Evolutionary conservation across 2,888 invertebrate species (phyloP).

Genomic region (Geophilus truncorum): DNA sequence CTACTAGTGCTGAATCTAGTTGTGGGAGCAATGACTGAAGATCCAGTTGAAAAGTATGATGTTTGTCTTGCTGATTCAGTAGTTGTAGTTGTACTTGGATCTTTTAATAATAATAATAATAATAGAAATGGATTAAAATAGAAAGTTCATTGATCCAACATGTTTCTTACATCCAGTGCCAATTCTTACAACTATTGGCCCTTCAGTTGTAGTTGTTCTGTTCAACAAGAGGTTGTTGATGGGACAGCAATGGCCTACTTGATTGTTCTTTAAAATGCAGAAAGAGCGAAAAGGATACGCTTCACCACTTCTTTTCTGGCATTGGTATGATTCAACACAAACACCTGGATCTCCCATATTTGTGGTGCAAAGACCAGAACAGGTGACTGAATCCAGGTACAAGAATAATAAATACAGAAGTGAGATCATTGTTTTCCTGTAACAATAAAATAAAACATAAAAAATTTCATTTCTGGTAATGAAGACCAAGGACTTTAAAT

Average conservation of each 20-base stretch:
- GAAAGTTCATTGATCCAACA: background rate
- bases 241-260: background rate
- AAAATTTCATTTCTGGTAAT: too few species aligned
- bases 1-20: background rate
- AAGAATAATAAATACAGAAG: background rate
- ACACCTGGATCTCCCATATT: background rate
- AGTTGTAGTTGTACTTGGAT: background rate
- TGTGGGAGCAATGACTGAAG: background rate
- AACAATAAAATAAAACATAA: background rate
- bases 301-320: background rate
- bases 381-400: background rate
- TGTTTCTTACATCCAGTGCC: background rate
- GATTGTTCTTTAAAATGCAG: background rate
- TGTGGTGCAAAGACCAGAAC: background rate
- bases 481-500: too few species aligned
- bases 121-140: background rate
- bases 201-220: background rate
- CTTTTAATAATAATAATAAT: background rate
- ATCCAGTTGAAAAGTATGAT: background rate
- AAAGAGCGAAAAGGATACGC: background rate
- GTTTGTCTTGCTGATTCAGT: background rate
- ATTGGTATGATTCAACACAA: background rate
- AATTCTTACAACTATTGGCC: background rate
- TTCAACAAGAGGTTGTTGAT: background rate
- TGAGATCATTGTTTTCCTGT: background rate